Conservation (phyloP, 1,140 invertebrate genomes). For the Drosophila leontia region DNA sequence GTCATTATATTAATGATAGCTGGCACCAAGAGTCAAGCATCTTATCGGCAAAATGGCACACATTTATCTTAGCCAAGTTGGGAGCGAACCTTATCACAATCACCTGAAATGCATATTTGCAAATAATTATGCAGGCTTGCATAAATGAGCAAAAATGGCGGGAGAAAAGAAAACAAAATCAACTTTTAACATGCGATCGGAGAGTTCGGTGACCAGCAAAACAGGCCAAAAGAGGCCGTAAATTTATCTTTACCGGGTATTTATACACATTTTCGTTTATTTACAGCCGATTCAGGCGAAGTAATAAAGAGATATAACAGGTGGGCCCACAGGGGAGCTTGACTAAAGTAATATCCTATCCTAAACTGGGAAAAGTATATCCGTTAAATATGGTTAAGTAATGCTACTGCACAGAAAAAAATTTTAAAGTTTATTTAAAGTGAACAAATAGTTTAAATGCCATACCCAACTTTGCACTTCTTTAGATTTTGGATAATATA, state of each 20-base stretch:
- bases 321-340: background rate
- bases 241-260: conserved; percentile 53
- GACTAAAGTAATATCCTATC: conserved; percentile 18
- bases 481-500: too few species aligned
- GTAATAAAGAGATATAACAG: conserved; percentile 16
- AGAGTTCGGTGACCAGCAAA: conserved; percentile 66
- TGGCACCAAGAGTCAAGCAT: conserved; percentile 37
- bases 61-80: conserved; percentile 55
- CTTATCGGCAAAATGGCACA: conserved; percentile 68
- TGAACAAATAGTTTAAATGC: too few species aligned
- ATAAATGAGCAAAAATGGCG: conserved; percentile 57
- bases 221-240: conserved; percentile 46
- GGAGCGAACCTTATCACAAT: conserved; percentile 60
- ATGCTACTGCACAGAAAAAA: background rate
- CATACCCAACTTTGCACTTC: too few species aligned
- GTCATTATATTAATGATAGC: conserved; percentile 70
- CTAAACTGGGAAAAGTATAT: conserved; percentile 1
- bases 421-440: too few species aligned
- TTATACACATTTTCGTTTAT: conserved; percentile 52
- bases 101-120: conserved; percentile 73
- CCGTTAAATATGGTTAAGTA: background rate
- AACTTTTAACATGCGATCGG: conserved; percentile 64
- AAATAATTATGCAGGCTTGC: conserved; percentile 79
- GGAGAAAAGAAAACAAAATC: conserved; percentile 48
- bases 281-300: conserved; percentile 19